Evolutionary conservation across 2,888 invertebrate genomes (phyloP), one percentile per base, ranked within the genome.

Genomic region (Incurvaria masculella): DNA sequence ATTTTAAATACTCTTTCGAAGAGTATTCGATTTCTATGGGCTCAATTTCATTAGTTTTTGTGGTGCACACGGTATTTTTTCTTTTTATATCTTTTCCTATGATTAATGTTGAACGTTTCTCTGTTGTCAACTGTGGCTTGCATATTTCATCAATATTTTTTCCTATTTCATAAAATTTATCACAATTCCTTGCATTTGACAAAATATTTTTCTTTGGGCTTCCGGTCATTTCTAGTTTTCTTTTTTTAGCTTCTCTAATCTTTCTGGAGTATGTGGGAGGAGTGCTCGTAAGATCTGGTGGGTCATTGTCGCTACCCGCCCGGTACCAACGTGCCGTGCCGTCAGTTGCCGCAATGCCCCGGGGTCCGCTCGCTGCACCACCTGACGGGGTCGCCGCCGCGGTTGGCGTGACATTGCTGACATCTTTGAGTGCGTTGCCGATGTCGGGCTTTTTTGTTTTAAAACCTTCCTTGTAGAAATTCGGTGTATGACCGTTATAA

Each of bases 381-480:
- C n/a, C n/a, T n/a, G n/a, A n/a, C 4, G 79, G 73, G 1, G 74
- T 76, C 0, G 60, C 62, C 16, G 72, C 65, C 16, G 72, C 65
- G 17, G 68, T 81, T 1, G 83, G 82, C 2, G 83, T 83, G n/a
- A 83, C 71, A 57, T 84, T 84, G 57, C 84, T 84, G 8, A 84
- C 81, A 59, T 84, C 84, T 63, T 82, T 78, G 0, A 84, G 64
- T 10, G 75, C 76, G 47, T 68, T 57, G 1, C 65, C 73, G 54
- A 81, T 81, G 20, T 72, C 60, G 6, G 58, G 50, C 14, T 64
- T 62, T 62, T 82, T 83, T 49, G 81, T 81, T 2, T 69, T 57
- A 20, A 81, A 82, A 2, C 82, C 82, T 54, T 83, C 82, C 59
- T 79, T 82, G 52, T 72, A 84, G 55, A 80, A 81, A 56, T 83